phyloP scores from a whole-genome alignment of 2,888 invertebrate species.

The Andrena haemorrhoa region DNA sequence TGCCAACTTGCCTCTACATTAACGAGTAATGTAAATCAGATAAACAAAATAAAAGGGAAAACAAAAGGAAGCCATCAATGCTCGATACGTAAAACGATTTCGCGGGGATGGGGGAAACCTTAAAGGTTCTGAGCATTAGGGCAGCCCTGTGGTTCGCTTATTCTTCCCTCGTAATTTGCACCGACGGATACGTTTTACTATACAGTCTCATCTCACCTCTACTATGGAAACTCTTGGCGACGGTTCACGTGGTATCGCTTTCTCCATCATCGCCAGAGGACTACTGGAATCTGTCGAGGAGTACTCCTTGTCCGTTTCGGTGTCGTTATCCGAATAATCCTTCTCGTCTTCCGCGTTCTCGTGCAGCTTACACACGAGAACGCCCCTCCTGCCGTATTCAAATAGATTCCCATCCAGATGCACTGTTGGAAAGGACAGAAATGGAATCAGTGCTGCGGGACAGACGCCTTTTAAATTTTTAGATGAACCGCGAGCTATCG shows the following conservation, averaged over 20 bases:
- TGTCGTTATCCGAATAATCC: slow-evolving; percentile 76
- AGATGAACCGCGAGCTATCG: background rate
- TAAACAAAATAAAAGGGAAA: slow-evolving; percentile 26
- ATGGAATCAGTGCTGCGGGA: slow-evolving; percentile 23
- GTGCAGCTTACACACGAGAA: slow-evolving; percentile 77
- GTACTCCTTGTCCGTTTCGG: slow-evolving; percentile 76
- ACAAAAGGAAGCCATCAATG: slow-evolving; percentile 12
- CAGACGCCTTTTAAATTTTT: background rate
- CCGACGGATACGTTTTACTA: slow-evolving; percentile 21
- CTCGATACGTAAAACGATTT: slow-evolving; percentile 20
- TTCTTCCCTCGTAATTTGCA: slow-evolving; percentile 18
- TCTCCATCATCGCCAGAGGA: slow-evolving; percentile 69
- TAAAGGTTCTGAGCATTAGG: slow-evolving; percentile 17
- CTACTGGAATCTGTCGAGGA: slow-evolving; percentile 77
- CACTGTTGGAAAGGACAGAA: slow-evolving; percentile 60
- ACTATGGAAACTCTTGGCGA: slow-evolving; percentile 80
- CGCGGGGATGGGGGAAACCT: background rate
- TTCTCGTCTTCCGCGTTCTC: slow-evolving; percentile 74
- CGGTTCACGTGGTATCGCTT: slow-evolving; percentile 73
- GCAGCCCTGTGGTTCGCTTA: slow-evolving; percentile 21
- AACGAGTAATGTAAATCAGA: slow-evolving; percentile 37
- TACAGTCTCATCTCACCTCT: slow-evolving; percentile 79
- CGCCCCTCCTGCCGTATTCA: slow-evolving; percentile 72
- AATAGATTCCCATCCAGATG: slow-evolving; percentile 78
- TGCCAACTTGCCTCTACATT: slow-evolving; percentile 33